These are phyloP conservation scores for Colaptes auratus DNA, from an alignment of 2,113 vertebrate species.

Conservation along the genomic window DNA sequence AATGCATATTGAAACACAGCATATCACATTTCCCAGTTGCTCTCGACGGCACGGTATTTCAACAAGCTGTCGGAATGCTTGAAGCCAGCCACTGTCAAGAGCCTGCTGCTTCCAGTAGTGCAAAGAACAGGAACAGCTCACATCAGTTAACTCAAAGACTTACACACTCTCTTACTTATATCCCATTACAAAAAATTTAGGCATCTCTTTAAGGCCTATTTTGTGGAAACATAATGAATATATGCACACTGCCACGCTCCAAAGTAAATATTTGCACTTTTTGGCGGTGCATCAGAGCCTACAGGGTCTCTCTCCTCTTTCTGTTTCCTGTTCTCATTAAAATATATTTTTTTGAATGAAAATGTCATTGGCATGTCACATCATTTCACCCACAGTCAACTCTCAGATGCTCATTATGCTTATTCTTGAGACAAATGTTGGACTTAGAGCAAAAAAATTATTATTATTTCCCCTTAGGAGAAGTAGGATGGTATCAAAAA, in stretches of 20 bases:
- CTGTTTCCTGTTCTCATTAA: constrained; percentile 57
- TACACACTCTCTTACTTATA: background rate
- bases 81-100: background rate
- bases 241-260: background rate
- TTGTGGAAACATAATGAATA: background rate
- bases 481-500: background rate
- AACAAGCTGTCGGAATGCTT: background rate
- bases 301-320: background rate
- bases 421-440: constrained; percentile 31
- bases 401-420: constrained; percentile 36
- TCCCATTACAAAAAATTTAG: background rate
- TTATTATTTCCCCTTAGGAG: background rate
- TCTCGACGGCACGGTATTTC: background rate
- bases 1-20: background rate
- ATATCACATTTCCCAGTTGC: background rate
- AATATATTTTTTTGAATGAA: constrained; percentile 47
- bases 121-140: background rate
- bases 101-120: background rate
- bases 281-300: background rate
- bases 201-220: background rate
- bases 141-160: background rate
- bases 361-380: constrained; percentile 62
- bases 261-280: constrained; percentile 20
- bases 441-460: background rate
- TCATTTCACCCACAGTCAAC: constrained; percentile 24